Percentiles rank a stretch among this genome's conserved stretches.
Conservation (phyloP, 2,888 invertebrate species). For the Machimus atricapillus region DNA sequence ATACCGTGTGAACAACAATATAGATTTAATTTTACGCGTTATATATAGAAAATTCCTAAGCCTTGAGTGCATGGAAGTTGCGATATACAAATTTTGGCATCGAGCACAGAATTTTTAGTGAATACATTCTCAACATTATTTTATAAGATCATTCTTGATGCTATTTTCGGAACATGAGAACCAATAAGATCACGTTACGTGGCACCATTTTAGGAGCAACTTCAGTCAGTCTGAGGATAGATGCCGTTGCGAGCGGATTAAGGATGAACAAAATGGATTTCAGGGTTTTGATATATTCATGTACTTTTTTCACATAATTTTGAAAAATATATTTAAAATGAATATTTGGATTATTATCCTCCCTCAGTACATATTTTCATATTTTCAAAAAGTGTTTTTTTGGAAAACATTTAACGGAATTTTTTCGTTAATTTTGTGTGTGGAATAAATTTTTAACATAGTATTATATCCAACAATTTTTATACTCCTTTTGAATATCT, state of each 20-base stretch:
- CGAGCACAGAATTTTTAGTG: slow-evolving; percentile 23
- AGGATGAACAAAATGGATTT: slow-evolving; percentile 5
- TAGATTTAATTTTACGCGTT: slow-evolving; percentile 18
- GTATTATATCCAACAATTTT: neutral
- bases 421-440: neutral
- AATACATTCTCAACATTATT: slow-evolving; percentile 40
- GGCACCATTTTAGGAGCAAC: slow-evolving; percentile 72
- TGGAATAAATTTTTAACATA: neutral
- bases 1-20: neutral
- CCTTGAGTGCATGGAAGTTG: slow-evolving; percentile 43
- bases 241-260: slow-evolving; percentile 53
- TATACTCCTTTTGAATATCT: neutral
- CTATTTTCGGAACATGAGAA: slow-evolving; percentile 46
- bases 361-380: neutral
- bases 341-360: neutral
- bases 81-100: slow-evolving; percentile 46
- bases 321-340: neutral
- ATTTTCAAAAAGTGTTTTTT: neutral
- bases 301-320: neutral
- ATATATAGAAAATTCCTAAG: slow-evolving; percentile 38
- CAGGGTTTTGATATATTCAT: neutral
- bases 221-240: slow-evolving; percentile 54
- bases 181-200: slow-evolving; percentile 68
- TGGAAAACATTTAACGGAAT: neutral
- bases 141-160: slow-evolving; percentile 38